Percentiles rank a stretch among this genome's conserved stretches.
Conservation (phyloP, 2,113 vertebrate genomes). For the Morone saxatilis region DNA sequence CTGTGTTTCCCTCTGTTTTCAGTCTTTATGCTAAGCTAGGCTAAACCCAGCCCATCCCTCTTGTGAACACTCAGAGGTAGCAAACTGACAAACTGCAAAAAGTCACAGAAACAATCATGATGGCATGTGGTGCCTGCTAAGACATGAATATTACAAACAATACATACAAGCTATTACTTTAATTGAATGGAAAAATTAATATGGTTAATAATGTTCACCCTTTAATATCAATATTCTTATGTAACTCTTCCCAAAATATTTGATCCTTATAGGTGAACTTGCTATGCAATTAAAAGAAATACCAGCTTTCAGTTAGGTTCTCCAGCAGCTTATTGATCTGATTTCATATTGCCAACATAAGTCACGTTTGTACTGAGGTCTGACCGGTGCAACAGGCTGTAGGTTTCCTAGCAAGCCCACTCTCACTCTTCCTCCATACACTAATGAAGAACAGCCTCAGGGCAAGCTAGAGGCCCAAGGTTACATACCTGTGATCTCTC, state of each 20-base stretch:
- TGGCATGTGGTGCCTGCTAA: not conserved
- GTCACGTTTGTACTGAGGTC: slow-evolving; percentile 40
- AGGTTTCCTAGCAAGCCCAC: slow-evolving; percentile 47
- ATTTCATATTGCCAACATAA: slow-evolving; percentile 25
- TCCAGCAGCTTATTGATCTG: slow-evolving; percentile 23
- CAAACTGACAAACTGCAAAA: not conserved
- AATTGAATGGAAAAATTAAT: not conserved
- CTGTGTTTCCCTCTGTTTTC: not conserved
- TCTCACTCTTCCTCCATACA: slow-evolving; percentile 33
- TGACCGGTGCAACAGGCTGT: slow-evolving; percentile 40
- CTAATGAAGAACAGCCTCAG: slow-evolving; percentile 65
- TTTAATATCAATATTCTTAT: not conserved
- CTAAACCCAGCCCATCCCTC: not conserved
- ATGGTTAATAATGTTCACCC: not conserved
- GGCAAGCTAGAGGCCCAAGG: slow-evolving; percentile 69
- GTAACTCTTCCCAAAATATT: not conserved
- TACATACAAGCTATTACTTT: not conserved
- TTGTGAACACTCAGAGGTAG: not conserved
- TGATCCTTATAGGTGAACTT: not conserved
- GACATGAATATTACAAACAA: not conserved
- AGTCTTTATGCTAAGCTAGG: too few species aligned
- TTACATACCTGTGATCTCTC: slow-evolving; percentile 56
- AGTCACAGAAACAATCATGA: not conserved
- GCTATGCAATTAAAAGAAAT: slow-evolving; percentile 8
- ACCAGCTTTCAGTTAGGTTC: not conserved